These are phyloP conservation scores for Drosophila willistoni DNA, from an alignment of 1,140 invertebrate species.

Conservation along the genomic window DNA sequence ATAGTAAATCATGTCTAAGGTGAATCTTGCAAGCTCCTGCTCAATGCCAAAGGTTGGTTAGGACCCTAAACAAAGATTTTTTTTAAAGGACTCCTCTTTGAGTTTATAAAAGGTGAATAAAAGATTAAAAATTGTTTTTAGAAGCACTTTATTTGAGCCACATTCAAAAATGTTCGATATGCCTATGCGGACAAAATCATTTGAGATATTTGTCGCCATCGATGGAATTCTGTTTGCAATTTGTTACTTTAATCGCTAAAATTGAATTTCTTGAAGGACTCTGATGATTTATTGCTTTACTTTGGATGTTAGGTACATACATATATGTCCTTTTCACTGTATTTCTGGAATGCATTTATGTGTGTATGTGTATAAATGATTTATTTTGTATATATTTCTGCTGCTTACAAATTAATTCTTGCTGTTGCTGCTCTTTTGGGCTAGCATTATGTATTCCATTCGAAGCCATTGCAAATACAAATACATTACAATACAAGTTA, in stretches of 20 bases:
- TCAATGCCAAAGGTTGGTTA: too few species aligned
- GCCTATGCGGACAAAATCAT: too few species aligned
- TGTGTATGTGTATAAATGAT: conserved; percentile 17
- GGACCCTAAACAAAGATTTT: not conserved
- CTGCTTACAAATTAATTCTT: conserved; percentile 32
- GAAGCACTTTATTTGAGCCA: conserved; percentile 2
- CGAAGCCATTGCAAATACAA: conserved; percentile 45
- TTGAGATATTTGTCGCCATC: too few species aligned
- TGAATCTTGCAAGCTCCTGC: not conserved
- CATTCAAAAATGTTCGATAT: not conserved
- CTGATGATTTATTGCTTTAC: not conserved
- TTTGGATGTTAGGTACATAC: not conserved
- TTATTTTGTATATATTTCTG: conserved; percentile 41
- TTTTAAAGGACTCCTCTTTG: not conserved
- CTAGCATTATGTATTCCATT: conserved; percentile 7
- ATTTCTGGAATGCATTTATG: conserved; percentile 15
- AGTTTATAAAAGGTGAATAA: not conserved
- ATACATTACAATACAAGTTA: conserved; percentile 38
- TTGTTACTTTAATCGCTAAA: too few species aligned
- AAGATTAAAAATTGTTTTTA: not conserved
- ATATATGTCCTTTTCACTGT: conserved; percentile 3
- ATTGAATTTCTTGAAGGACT: not conserved
- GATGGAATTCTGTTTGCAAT: too few species aligned
- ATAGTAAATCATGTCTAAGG: too few species aligned
- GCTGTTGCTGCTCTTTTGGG: conserved; percentile 15